phyloP scores from a whole-genome alignment of 2,797 vertebrate genomes.

The Gallirallus australis region DNA sequence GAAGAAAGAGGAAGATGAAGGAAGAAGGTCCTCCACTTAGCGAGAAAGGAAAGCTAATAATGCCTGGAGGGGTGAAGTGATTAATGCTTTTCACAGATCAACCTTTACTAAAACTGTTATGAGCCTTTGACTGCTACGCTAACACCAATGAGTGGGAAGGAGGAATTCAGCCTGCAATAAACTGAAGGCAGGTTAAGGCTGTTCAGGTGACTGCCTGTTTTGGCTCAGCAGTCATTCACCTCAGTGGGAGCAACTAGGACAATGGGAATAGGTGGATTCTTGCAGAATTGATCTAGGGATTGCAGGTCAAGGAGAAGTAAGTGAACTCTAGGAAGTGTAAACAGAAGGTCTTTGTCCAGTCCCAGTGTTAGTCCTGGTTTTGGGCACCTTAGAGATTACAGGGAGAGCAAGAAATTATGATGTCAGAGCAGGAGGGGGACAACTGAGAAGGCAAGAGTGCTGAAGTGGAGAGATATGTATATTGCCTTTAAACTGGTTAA shows the following conservation, averaged over 20 bases:
- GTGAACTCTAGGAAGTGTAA: background rate
- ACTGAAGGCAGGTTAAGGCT: background rate
- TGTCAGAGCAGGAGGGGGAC: background rate
- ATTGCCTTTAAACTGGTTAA: background rate
- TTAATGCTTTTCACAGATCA: background rate
- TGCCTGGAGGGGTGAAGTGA: background rate
- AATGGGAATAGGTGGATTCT: background rate
- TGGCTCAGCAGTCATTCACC: background rate
- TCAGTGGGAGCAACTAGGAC: background rate
- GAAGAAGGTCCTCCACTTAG: background rate
- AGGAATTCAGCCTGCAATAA: background rate
- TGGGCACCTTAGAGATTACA: background rate
- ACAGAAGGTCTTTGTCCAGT: background rate
- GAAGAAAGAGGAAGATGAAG: background rate
- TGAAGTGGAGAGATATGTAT: fast-evolving
- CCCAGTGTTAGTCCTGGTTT: background rate
- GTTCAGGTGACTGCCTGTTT: background rate
- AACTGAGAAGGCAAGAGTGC: background rate
- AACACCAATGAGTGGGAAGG: background rate
- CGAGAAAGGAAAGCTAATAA: background rate
- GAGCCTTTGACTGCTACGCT: background rate
- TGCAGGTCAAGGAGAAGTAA: background rate
- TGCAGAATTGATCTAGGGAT: background rate
- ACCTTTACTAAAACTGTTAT: background rate
- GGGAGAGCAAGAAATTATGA: background rate